Evolutionary conservation across 2,888 invertebrate species (phyloP).

Genomic region (Ennomos erosarius): DNA sequence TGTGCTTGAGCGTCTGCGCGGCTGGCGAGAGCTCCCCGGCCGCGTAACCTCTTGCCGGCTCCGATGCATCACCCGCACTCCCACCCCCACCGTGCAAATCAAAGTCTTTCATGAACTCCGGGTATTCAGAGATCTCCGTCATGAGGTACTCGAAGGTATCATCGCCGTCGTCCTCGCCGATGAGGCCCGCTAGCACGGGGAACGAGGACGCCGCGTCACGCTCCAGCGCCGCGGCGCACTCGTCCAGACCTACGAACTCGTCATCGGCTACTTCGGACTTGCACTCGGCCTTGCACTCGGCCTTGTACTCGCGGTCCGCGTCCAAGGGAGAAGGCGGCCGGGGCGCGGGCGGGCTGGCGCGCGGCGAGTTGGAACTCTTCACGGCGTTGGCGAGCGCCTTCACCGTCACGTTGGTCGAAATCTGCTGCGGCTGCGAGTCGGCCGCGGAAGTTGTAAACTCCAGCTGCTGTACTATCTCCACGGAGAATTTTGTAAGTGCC

Average conservation of each 20-base stretch:
- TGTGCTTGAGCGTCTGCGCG: constrained; percentile 97
- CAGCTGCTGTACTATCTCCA: constrained; percentile 96
- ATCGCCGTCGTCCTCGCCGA: constrained; percentile 93
- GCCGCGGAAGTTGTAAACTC: constrained; percentile 95
- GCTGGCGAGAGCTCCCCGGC: constrained; percentile 93
- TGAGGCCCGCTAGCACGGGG: constrained; percentile 91
- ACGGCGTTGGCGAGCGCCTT: constrained; percentile 86
- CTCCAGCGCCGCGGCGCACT: constrained; percentile 93
- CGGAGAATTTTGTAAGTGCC: constrained; percentile 91
- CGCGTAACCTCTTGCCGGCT: constrained; percentile 78
- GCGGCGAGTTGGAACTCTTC: constrained; percentile 73
- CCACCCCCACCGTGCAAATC: constrained; percentile 84
- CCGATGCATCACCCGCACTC: constrained; percentile 67
- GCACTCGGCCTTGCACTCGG: constrained; percentile 92
- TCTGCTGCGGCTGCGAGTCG: constrained; percentile 95
- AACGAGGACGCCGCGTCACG: constrained; percentile 92
- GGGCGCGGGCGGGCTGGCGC: constrained; percentile 41
- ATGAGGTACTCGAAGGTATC: constrained; percentile 94
- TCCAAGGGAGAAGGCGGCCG: constrained; percentile 93
- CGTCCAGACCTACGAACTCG: constrained; percentile 94
- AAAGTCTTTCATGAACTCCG: constrained; percentile 94
- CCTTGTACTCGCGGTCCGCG: constrained; percentile 90
- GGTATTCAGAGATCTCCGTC: constrained; percentile 93
- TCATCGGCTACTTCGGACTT: constrained; percentile 92
- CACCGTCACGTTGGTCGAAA: constrained; percentile 96